Conservation (phyloP, 2,113 vertebrate species). For the Castor canadensis region DNA sequence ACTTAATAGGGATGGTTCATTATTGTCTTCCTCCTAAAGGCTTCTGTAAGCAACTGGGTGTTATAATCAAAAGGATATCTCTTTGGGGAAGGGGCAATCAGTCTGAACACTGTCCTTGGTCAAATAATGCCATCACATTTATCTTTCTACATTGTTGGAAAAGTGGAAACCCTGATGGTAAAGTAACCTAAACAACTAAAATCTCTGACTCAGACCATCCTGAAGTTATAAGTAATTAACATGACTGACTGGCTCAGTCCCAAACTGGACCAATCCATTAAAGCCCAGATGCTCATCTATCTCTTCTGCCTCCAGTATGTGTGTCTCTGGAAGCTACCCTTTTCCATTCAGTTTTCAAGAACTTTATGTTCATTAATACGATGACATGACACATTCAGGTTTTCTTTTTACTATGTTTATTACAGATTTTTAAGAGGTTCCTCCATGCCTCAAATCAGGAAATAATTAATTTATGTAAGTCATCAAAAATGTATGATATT, state of each 20-base stretch:
- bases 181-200: not conserved
- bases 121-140: not conserved
- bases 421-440: not conserved
- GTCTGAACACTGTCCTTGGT: not conserved
- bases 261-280: not conserved
- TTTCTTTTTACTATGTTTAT: not conserved
- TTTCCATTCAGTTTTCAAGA: not conserved
- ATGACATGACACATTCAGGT: not conserved
- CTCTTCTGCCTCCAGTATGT: not conserved
- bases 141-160: not conserved
- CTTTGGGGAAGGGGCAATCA: not conserved
- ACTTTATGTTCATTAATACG: not conserved
- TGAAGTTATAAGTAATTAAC: not conserved
- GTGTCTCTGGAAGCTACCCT: not conserved
- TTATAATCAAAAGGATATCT: not conserved
- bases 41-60: not conserved
- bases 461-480: not conserved
- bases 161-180: not conserved
- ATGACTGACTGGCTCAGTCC: not conserved
- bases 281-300: not conserved
- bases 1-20: accelerated
- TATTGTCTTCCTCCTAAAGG: not conserved
- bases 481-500: not conserved
- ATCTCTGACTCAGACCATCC: not conserved
- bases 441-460: not conserved